Evolutionary conservation across 2,888 invertebrate genomes (phyloP).

Genomic region (Carpatolechia fugitivella): DNA sequence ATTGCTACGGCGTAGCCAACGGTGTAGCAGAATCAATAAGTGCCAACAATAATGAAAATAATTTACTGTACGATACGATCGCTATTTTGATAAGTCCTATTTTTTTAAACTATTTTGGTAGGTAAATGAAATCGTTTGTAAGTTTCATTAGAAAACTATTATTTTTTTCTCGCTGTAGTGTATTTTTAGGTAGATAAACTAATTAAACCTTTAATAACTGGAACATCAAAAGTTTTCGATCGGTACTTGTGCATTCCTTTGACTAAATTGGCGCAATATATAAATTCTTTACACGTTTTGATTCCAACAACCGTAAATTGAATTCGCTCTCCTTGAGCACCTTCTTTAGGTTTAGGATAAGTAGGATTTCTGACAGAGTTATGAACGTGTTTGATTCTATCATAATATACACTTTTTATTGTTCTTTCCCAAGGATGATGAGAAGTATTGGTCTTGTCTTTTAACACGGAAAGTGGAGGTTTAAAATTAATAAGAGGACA

Average conservation of each 20-base stretch:
- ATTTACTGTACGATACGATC: too few relatives aligned
- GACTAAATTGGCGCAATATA: conserved; percentile 51
- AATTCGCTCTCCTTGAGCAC: conserved; percentile 27
- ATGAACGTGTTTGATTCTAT: conserved; percentile 51
- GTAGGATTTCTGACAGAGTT: conserved; percentile 56
- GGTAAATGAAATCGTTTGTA: too few relatives aligned
- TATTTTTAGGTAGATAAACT: too few relatives aligned
- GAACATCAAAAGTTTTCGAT: conserved; percentile 46
- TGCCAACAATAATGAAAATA: too few relatives aligned
- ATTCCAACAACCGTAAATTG: conserved; percentile 61
- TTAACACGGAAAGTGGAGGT: neutral
- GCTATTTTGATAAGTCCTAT: too few relatives aligned
- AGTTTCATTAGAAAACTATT: too few relatives aligned
- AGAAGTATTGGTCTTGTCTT: conserved; percentile 19
- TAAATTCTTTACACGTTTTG: conserved; percentile 56
- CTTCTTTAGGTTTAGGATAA: conserved; percentile 36
- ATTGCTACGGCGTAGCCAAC: too few relatives aligned
- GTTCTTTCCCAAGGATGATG: conserved; percentile 57
- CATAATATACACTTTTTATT: conserved; percentile 42
- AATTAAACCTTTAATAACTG: conserved; percentile 52
- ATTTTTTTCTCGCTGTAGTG: too few relatives aligned
- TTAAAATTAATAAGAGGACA: neutral
- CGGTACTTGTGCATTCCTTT: conserved; percentile 59
- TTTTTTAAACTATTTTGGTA: too few relatives aligned
- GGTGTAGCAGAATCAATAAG: too few relatives aligned